These are phyloP conservation scores for Chrysolina oricalcia DNA, from an alignment of 2,888 invertebrate species.

Conservation along the genomic window DNA sequence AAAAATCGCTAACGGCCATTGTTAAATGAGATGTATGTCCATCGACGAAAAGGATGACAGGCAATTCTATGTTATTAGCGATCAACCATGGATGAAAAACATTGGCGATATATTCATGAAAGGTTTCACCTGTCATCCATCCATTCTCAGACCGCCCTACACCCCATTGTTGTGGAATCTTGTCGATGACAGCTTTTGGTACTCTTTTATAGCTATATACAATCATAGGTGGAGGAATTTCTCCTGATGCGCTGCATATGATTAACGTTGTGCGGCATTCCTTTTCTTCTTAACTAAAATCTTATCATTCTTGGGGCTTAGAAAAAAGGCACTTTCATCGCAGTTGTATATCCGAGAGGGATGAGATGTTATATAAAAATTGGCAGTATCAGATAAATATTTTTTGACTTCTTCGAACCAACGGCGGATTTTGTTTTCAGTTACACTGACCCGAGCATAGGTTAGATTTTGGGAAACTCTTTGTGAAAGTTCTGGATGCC, in stretches of 20 bases:
- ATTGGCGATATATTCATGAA: constrained; percentile 67
- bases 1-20: constrained; percentile 29
- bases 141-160: constrained; percentile 68
- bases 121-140: constrained; percentile 69
- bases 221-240: constrained; percentile 51
- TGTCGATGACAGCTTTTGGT: constrained; percentile 27
- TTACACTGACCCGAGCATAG: neutral
- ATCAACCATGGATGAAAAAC: constrained; percentile 67
- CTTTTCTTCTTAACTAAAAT: neutral
- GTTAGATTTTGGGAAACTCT: neutral
- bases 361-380: neutral
- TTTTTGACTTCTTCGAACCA: neutral
- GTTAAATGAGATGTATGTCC: constrained; percentile 66
- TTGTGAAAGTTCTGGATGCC: constrained; percentile 11
- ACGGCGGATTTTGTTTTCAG: neutral
- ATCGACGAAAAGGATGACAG: constrained; percentile 68
- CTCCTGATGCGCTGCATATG: constrained; percentile 56
- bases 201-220: constrained; percentile 58
- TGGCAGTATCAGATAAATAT: neutral
- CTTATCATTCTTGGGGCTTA: neutral
- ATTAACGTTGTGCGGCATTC: constrained; percentile 54
- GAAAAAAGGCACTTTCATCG: neutral
- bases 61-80: constrained; percentile 62
- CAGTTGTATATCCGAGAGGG: neutral
- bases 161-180: constrained; percentile 58